A percentile compares a stretch with the other conserved stretches of the same genome.
Evolutionary conservation across 2,888 invertebrate species (phyloP).

Genomic region (Bursaphelenchus okinawaensis): DNA sequence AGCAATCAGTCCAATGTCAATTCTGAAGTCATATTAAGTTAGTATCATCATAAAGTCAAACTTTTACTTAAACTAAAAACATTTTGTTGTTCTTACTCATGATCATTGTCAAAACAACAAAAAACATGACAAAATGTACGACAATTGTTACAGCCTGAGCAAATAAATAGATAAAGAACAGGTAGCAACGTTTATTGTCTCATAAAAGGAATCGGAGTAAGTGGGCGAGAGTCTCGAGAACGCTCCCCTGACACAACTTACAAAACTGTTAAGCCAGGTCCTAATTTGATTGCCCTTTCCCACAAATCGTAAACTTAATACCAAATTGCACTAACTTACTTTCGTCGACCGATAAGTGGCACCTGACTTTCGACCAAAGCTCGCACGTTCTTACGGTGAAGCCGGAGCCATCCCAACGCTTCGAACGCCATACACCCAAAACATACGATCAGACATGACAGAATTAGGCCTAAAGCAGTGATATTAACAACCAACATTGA

Average conservation of each 20-base stretch:
- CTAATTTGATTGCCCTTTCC: too few species aligned
- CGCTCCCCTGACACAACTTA: too few species aligned
- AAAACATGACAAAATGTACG: too few species aligned
- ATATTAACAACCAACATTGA: too few species aligned
- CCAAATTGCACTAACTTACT: too few species aligned
- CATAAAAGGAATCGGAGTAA: not conserved
- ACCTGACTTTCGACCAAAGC: not conserved
- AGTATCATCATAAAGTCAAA: not conserved
- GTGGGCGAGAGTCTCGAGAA: not conserved
- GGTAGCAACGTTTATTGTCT: not conserved
- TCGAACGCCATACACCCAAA: constrained; percentile 43
- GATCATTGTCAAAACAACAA: too few species aligned
- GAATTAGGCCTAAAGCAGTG: constrained; percentile 43
- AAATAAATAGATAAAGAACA: too few species aligned
- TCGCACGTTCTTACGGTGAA: constrained; percentile 22
- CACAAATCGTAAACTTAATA: too few species aligned
- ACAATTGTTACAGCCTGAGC: too few species aligned
- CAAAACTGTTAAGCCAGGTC: too few species aligned
- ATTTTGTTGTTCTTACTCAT: not conserved
- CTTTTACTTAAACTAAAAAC: not conserved
- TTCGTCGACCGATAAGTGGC: not conserved
- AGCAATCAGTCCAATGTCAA: constrained; percentile 20
- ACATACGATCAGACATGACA: constrained; percentile 43
- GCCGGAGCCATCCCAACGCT: constrained; percentile 41
- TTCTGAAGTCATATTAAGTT: constrained; percentile 10